phyloP scores from a whole-genome alignment of 2,113 vertebrate species.

The Rousettus leschenaultii region DNA sequence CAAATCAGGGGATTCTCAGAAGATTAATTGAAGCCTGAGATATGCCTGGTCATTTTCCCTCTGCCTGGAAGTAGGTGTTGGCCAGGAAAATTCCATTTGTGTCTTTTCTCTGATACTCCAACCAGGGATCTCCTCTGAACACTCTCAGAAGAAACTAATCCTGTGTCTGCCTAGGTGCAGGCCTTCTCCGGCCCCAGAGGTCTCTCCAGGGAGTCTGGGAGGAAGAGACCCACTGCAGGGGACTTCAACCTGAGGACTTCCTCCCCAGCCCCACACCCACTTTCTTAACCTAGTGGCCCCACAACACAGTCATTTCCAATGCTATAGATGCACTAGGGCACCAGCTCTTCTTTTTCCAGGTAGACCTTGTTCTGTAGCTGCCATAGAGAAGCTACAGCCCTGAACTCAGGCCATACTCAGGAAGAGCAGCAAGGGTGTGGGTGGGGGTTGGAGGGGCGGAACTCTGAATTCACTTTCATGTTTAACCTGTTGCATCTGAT shows the following conservation, averaged over 20 bases:
- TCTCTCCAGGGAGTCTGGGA: slow-evolving; percentile 2
- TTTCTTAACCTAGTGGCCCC: neutral
- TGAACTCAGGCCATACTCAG: slow-evolving; percentile 25
- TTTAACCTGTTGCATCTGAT: slow-evolving; percentile 55
- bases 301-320: neutral
- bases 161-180: neutral
- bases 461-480: slow-evolving; percentile 32
- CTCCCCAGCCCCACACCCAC: neutral
- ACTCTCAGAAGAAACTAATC: neutral
- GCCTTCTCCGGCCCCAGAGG: neutral
- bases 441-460: neutral
- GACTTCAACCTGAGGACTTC: neutral
- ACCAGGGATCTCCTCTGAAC: neutral
- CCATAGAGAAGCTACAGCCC: neutral
- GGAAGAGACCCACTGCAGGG: neutral
- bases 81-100: neutral
- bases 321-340: neutral
- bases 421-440: neutral
- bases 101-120: slow-evolving; percentile 25
- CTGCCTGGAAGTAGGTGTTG: neutral
- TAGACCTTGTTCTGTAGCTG: slow-evolving; percentile 4
- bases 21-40: neutral
- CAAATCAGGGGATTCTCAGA: neutral
- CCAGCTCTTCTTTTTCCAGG: neutral
- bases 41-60: slow-evolving; percentile 25